These are phyloP conservation scores for Cossypha caffra DNA, from an alignment of 2,797 vertebrate species.

Conservation along the genomic window DNA sequence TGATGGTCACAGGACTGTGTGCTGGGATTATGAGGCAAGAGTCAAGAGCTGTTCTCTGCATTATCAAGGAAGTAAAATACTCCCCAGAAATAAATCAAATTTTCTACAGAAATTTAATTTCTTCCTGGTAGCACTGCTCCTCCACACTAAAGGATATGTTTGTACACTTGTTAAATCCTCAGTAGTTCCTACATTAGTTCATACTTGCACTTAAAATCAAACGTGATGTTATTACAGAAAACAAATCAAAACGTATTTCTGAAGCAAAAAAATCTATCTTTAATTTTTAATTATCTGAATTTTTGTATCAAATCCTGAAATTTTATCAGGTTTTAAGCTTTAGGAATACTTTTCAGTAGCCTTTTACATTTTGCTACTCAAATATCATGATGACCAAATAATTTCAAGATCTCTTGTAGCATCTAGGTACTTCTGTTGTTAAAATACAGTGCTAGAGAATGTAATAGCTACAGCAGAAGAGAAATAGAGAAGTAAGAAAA, in stretches of 20 bases:
- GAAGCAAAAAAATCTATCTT: not conserved
- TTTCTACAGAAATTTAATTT: not conserved
- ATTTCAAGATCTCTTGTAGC: not conserved
- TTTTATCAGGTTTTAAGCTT: not conserved
- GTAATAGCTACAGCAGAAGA: not conserved
- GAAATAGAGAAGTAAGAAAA: not conserved
- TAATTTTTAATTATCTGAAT: not conserved
- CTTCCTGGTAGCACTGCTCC: not conserved
- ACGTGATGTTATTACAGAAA: not conserved
- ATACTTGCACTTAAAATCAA: not conserved
- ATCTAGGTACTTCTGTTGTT: not conserved
- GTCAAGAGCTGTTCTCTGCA: not conserved
- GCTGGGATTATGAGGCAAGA: not conserved
- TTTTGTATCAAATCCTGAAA: not conserved
- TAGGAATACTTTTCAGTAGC: not conserved
- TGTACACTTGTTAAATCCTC: not conserved
- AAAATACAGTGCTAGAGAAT: not conserved
- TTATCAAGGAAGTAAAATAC: not conserved
- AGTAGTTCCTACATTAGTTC: not conserved
- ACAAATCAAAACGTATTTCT: not conserved
- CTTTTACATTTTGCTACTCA: not conserved
- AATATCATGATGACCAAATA: not conserved
- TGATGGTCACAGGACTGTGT: not conserved
- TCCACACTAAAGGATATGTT: not conserved
- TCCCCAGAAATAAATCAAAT: not conserved